phyloP scores from a whole-genome alignment of 2,797 vertebrate species.

The Odontamblyopus lacepedii region DNA sequence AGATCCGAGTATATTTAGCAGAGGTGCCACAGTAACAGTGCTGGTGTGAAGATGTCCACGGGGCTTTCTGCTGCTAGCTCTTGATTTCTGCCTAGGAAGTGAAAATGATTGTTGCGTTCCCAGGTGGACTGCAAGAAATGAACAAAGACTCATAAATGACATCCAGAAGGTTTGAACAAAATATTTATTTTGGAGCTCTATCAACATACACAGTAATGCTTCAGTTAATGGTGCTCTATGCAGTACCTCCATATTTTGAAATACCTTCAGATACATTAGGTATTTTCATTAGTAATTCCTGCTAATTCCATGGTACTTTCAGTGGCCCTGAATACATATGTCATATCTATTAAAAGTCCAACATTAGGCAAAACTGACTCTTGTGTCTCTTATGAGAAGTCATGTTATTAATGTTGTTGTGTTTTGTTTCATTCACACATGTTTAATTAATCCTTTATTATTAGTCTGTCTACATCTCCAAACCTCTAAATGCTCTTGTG shows the following conservation, averaged over 20 bases:
- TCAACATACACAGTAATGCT: neutral
- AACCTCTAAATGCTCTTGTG: too few relatives aligned
- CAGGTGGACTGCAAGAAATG: slow-evolving; percentile 30
- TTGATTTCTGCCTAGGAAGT: slow-evolving; percentile 37
- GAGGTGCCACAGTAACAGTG: slow-evolving; percentile 57
- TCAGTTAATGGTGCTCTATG: neutral
- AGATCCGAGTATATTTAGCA: slow-evolving; percentile 61
- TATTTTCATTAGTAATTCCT: neutral
- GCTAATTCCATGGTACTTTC: neutral
- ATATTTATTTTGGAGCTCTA: neutral
- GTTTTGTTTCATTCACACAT: too few relatives aligned
- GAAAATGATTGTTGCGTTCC: slow-evolving; percentile 50
- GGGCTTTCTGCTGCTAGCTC: slow-evolving; percentile 31
- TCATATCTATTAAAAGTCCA: too few relatives aligned
- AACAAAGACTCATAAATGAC: slow-evolving; percentile 29
- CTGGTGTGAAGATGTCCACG: slow-evolving; percentile 57
- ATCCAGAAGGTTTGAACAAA: neutral
- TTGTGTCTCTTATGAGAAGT: too few relatives aligned
- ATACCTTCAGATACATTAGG: neutral
- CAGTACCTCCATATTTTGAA: neutral
- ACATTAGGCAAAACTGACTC: too few relatives aligned
- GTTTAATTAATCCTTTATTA: too few relatives aligned
- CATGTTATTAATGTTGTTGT: too few relatives aligned
- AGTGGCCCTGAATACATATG: too few relatives aligned
- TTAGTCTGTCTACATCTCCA: too few relatives aligned